Conservation (phyloP, 2,888 invertebrate species). For the Polymixis flavicincta region DNA sequence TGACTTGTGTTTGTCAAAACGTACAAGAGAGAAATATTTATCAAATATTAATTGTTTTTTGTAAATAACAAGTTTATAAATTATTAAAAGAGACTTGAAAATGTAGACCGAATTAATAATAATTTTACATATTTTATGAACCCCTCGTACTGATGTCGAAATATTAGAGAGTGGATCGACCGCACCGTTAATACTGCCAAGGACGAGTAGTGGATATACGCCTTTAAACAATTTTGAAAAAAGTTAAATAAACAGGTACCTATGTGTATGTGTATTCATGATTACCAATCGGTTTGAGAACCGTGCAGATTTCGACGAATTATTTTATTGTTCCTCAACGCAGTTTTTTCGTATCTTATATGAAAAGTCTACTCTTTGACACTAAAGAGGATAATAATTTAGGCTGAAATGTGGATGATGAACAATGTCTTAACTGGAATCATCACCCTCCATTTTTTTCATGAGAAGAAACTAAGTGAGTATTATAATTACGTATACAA, state of each 20-base stretch:
- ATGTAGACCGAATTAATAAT: background rate
- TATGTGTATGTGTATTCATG: slow-evolving; percentile 8
- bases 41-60: no score
- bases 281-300: slow-evolving; percentile 23
- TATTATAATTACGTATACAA: no score
- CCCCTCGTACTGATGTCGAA: slow-evolving; percentile 28
- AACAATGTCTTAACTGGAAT: background rate
- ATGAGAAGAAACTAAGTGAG: background rate
- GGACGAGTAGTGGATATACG: slow-evolving; percentile 45
- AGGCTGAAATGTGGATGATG: background rate
- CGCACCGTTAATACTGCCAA: slow-evolving; percentile 39
- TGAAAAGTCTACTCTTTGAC: background rate
- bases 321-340: slow-evolving; percentile 3
- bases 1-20: background rate
- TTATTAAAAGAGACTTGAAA: background rate
- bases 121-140: slow-evolving; percentile 30
- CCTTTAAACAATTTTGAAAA: slow-evolving; percentile 36
- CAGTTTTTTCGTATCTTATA: background rate
- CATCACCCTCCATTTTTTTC: background rate
- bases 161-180: slow-evolving; percentile 53
- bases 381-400: background rate
- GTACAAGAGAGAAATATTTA: background rate
- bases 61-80: background rate
- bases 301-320: background rate
- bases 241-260: slow-evolving; percentile 34